These are phyloP conservation scores for Callospermophilus lateralis DNA, from an alignment of 2,113 vertebrate species.

Conservation along the genomic window DNA sequence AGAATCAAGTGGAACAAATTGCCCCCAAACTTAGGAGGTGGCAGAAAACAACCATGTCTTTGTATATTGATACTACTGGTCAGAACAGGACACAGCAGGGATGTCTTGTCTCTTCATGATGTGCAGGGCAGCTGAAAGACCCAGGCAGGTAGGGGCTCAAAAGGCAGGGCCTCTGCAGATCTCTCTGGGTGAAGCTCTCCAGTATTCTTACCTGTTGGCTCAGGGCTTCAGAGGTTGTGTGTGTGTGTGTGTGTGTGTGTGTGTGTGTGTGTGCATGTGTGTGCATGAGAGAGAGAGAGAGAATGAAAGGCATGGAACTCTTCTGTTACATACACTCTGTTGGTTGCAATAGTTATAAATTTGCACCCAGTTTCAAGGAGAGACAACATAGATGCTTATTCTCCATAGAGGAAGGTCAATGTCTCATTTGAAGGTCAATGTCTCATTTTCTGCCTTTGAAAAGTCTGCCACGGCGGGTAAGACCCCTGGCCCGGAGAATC, in stretches of 20 bases:
- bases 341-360: background rate
- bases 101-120: background rate
- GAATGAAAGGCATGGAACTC: background rate
- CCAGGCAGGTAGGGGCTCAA: background rate
- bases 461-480: background rate
- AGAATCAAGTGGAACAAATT: background rate
- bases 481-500: background rate
- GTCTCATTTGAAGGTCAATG: background rate
- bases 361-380: background rate
- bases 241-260: background rate
- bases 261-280: background rate
- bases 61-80: background rate
- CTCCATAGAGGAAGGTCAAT: background rate
- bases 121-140: background rate
- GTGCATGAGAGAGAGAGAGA: background rate
- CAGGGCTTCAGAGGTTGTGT: background rate
- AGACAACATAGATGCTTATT: background rate
- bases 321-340: too few relatives aligned
- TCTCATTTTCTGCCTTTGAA: background rate
- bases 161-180: background rate
- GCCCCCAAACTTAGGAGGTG: background rate
- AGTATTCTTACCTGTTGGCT: background rate
- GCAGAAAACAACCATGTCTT: background rate
- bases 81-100: background rate
- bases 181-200: background rate